Evolutionary conservation across 2,888 invertebrate genomes (phyloP).

Genomic region (Chirona hameri): DNA sequence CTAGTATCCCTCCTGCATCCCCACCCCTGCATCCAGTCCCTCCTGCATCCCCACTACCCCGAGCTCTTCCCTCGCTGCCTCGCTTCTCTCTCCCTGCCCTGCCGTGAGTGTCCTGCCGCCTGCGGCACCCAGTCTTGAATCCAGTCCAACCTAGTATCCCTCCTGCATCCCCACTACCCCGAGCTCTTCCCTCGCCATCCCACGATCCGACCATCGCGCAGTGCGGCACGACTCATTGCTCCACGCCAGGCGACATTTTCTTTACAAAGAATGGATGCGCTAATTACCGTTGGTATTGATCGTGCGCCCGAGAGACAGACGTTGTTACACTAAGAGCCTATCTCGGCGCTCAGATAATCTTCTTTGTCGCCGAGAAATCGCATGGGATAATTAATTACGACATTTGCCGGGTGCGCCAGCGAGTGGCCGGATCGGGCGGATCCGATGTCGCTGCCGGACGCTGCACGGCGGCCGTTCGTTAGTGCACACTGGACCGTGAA

Average conservation of each 20-base stretch:
- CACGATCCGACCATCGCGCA: background rate
- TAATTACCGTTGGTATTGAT: conserved; percentile 5
- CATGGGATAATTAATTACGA: conserved; percentile 1
- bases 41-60: too few species aligned
- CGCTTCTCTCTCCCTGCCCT: too few species aligned
- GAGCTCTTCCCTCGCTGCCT: too few species aligned
- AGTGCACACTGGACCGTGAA: background rate
- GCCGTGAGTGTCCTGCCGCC: too few species aligned
- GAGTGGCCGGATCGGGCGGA: background rate
- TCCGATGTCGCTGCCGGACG: background rate
- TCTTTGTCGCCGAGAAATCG: conserved; percentile 14
- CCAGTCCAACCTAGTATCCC: too few species aligned
- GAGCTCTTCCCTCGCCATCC: background rate
- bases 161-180: too few species aligned
- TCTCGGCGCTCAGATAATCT: background rate
- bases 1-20: too few species aligned
- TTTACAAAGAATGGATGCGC: conserved; percentile 9
- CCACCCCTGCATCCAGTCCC: too few species aligned
- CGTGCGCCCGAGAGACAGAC: background rate
- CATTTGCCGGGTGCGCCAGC: background rate
- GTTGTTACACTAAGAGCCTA: conserved; percentile 7
- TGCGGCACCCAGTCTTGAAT: too few species aligned
- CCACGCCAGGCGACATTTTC: background rate
- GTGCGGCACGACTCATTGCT: background rate
- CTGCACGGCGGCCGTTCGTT: background rate